phyloP scores from a whole-genome alignment of 2,113 vertebrate species.

The Phyllostomus discolor region DNA sequence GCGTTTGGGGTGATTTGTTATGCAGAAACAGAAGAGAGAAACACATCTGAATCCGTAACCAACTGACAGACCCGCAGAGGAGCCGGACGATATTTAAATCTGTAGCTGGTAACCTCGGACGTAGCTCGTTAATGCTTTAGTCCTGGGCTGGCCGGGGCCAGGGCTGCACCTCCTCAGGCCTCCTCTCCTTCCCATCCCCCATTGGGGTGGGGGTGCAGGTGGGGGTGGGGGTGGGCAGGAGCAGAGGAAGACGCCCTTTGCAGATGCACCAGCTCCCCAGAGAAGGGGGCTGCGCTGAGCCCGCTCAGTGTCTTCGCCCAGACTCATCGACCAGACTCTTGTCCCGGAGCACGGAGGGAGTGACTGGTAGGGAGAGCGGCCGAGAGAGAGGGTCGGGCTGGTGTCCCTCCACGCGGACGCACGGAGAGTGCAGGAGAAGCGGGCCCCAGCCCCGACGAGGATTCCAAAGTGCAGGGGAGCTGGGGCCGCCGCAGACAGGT shows the following conservation, averaged over 20 bases:
- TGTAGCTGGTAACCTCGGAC: not conserved
- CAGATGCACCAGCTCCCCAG: not conserved
- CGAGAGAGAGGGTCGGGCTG: not conserved
- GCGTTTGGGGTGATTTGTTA: not conserved
- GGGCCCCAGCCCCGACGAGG: not conserved
- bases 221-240: not conserved
- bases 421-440: not conserved
- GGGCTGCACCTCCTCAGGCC: not conserved
- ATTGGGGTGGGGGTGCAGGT: not conserved
- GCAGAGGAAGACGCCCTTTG: not conserved
- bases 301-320: not conserved
- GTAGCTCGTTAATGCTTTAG: not conserved
- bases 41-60: not conserved
- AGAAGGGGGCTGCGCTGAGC: not conserved
- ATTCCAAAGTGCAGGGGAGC: not conserved
- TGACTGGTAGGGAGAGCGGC: not conserved
- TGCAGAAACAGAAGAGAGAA: not conserved
- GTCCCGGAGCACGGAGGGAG: not conserved
- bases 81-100: not conserved
- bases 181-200: too few relatives aligned
- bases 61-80: not conserved
- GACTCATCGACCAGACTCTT: not conserved
- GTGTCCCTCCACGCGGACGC: not conserved
- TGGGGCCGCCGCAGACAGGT: not conserved
- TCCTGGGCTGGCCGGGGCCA: not conserved